These are phyloP conservation scores for Drosophila parthenogenetica DNA, from an alignment of 2,888 invertebrate species.

Conservation along the genomic window DNA sequence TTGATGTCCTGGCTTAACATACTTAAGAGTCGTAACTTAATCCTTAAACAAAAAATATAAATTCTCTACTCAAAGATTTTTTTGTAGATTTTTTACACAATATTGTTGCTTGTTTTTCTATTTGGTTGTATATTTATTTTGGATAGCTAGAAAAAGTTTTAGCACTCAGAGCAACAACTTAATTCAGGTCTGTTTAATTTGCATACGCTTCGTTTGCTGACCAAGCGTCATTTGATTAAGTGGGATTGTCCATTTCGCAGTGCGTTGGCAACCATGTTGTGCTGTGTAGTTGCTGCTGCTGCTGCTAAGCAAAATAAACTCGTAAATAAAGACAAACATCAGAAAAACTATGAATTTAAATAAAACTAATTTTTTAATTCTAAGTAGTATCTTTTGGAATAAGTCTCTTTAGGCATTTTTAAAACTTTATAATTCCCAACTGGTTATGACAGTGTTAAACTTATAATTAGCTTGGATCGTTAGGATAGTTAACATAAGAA, in stretches of 20 bases:
- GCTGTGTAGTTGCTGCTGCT: conserved; percentile 2
- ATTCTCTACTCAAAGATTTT: not conserved
- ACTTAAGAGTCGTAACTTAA: conserved; percentile 8
- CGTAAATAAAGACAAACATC: too few species aligned
- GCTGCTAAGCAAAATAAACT: not conserved
- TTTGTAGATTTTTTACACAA: not conserved
- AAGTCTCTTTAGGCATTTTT: too few species aligned
- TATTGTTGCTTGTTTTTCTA: not conserved
- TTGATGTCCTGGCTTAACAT: conserved; percentile 17
- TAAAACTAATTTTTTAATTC: too few species aligned
- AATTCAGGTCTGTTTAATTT: conserved; percentile 7
- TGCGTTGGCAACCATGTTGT: conserved; percentile 5
- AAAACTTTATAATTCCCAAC: too few species aligned
- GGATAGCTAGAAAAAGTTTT: not conserved
- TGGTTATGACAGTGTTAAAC: too few species aligned
- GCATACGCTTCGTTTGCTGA: conserved; percentile 12
- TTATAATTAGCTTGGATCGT: too few species aligned
- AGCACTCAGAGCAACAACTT: not conserved
- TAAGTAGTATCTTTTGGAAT: too few species aligned
- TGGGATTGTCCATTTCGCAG: conserved; percentile 13
- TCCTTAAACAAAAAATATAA: not conserved
- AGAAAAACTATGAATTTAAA: too few species aligned
- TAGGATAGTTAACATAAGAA: too few species aligned
- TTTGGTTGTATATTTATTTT: too few species aligned
- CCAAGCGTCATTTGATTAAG: conserved; percentile 7